Base-by-base conservation (phyloP, 2,113 vertebrate species). In the Paramormyrops kingsleyae region DNA sequence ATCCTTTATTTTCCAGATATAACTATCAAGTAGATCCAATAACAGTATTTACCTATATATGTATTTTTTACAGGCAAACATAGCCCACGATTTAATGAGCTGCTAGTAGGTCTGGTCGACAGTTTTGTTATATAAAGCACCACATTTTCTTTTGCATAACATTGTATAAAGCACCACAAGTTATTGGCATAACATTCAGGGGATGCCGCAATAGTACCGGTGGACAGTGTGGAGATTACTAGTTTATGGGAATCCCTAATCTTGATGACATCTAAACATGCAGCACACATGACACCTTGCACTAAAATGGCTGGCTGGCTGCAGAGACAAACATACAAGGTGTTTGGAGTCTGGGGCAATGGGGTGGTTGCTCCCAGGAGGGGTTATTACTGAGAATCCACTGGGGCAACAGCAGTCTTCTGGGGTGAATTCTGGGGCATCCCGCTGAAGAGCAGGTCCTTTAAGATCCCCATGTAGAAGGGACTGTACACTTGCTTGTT, bases 401-500 rank as follows among this genome's bases (percentile, higher is more conserved):
- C 87, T 4, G 92, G 84, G 49, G 91, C 62, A 47, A 89, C 91
- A 46, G 92, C 12, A 3, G 84, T 88, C 46, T 88, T 93, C 12
- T 88, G 2, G 39, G 93, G 66, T 89, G 93, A 90, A 80, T 87
- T 93, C 13, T 88, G 2, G 39, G 93, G 62, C 89, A 93, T 90
- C 74, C 93, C 93, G 31, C 89, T 91, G 89, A 97, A 99, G 88
- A 99, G 95, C 85, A 99, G 94, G 92, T 96, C 98, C 92, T 95
- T 97, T 62, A 99, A 96, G 94, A 99, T 98, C 89, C 94, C 96
- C 4, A 96, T 96, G 83, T 99, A 99, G 93, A 98, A 98, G 24
- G 97, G 97, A 94, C 97, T 97, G 53, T 98, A 99, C 4, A 99
- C 97, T 90, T 95, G 94, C 90, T 96, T 97, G 95, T 99, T 99